A percentile compares a stretch with the other conserved stretches of the same genome.
Evolutionary conservation across 2,888 invertebrate species (phyloP).

Genomic region (Eilema griseolum): DNA sequence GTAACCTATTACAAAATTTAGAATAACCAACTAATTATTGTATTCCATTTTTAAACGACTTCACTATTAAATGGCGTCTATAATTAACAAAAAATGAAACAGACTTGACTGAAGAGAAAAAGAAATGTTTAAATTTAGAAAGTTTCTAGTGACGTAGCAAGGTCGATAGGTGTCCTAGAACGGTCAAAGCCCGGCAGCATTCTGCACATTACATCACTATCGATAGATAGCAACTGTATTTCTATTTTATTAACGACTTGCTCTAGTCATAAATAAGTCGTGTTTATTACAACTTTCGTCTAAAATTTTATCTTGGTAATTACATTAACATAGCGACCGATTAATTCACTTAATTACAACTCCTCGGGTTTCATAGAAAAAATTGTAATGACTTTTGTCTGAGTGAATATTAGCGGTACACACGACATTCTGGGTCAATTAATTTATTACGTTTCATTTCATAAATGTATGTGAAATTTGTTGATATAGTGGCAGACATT

Average conservation of each 20-base stretch:
- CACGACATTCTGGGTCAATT: slow-evolving; percentile 17
- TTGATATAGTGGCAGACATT: slow-evolving; percentile 5
- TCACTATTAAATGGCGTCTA: background rate
- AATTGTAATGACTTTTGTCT: slow-evolving; percentile 25
- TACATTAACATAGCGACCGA: slow-evolving; percentile 47
- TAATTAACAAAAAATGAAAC: background rate
- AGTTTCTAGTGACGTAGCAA: slow-evolving; percentile 51
- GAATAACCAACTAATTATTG: background rate
- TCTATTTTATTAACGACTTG: slow-evolving; percentile 31
- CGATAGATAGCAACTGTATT: slow-evolving; percentile 29
- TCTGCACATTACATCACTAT: slow-evolving; percentile 35
- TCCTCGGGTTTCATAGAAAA: slow-evolving; percentile 30
- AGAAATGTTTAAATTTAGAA: slow-evolving; percentile 25
- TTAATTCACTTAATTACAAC: slow-evolving; percentile 48
- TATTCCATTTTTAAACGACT: background rate
- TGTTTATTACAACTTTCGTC: slow-evolving; percentile 43
- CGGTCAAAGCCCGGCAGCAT: slow-evolving; percentile 37
- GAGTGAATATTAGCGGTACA: slow-evolving; percentile 21
- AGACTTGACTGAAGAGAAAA: background rate
- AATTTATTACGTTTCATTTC: slow-evolving; percentile 16
- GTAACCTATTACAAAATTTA: background rate
- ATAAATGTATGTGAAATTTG: slow-evolving; percentile 17
- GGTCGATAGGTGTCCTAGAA: slow-evolving; percentile 47
- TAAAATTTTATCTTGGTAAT: slow-evolving; percentile 42
- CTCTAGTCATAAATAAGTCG: slow-evolving; percentile 35